These are phyloP conservation scores for Syrphus vitripennis DNA, from an alignment of 2,888 invertebrate genomes.

Conservation along the genomic window DNA sequence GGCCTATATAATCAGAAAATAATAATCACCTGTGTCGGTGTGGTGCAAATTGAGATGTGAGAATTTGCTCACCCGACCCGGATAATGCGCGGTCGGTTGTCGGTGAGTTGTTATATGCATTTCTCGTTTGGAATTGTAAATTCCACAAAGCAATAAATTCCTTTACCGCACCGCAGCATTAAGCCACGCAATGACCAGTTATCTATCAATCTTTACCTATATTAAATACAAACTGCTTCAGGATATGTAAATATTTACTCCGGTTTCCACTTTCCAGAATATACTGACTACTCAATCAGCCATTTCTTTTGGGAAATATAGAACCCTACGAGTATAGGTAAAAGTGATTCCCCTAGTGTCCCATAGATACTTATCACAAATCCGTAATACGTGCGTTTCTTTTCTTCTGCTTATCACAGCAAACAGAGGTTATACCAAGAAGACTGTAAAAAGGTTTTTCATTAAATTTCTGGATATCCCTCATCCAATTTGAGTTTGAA, in stretches of 20 bases:
- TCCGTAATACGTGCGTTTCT: slow-evolving; percentile 47
- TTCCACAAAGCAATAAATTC: slow-evolving; percentile 50
- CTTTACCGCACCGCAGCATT: not conserved
- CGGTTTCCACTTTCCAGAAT: slow-evolving; percentile 34
- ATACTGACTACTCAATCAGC: slow-evolving; percentile 62
- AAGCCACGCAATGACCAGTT: not conserved
- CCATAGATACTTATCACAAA: slow-evolving; percentile 53
- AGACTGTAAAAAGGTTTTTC: slow-evolving; percentile 41
- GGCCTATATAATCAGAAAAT: slow-evolving; percentile 65
- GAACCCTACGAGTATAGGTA: not conserved
- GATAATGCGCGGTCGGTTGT: slow-evolving; percentile 41
- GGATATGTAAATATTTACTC: slow-evolving; percentile 57
- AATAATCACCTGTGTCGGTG: slow-evolving; percentile 67
- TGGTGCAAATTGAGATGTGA: slow-evolving; percentile 71
- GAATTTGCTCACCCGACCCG: slow-evolving; percentile 66
- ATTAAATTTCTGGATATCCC: slow-evolving; percentile 29
- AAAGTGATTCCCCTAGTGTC: slow-evolving; percentile 36
- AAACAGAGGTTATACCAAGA: not conserved
- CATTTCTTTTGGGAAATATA: slow-evolving; percentile 1
- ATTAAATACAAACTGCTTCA: slow-evolving; percentile 9
- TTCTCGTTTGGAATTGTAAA: not conserved
- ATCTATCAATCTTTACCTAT: not conserved
- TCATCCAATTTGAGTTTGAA: slow-evolving; percentile 11
- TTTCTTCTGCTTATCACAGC: slow-evolving; percentile 46
- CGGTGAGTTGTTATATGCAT: slow-evolving; percentile 4